Base-by-base conservation (phyloP, 1,140 invertebrate species). In the Tachypleus tridentatus region DNA sequence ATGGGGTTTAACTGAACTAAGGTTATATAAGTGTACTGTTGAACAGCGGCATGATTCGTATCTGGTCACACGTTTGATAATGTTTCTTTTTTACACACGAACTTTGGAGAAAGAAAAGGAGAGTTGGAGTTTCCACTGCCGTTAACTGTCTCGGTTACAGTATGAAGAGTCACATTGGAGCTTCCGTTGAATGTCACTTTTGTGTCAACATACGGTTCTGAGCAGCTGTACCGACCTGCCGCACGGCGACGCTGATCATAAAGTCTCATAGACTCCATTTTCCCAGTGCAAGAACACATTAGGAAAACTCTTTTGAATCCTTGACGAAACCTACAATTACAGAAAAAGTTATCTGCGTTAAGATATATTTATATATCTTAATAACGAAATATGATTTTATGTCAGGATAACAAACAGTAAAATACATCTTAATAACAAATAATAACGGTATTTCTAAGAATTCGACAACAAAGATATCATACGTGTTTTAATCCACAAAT, bases 251-350 rank as follows among this genome's bases (percentile, higher is more conserved):
- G 57, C 48, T 65, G 62, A 47, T 70, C 65, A 29, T 65, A 66
- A 6, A 62, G 61, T 11, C 58, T 64, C 5, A 66, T 57, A 4
- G 53, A 54, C 11, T 70, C 61, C 7, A 68, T 58, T 54, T 67
- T 70, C 59, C 61, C 62, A 11, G 66, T 64, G 63, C 70, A 71
- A 69, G 86, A 86, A 72, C 88, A 87, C 77, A 87, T 91, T 64
- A 84, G 85, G 75, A 93, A 92, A 72, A 91, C 88, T 74, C 88
- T 85, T 68, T 88, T 88, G 76, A 93, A 93, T 4, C 91, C 91
- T 70, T 87, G 82, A 52, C 90, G 82, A 77, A 93, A 93, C 77
- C 90, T 93, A 75, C 29, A 75, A 78, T 58, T 70, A 70, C 11
- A 63, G 29, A 29, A 29, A 29, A 29, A 29, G 29, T 29, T 1